Percentiles rank a stretch among this genome's conserved stretches.
These are phyloP conservation scores for Pipistrellus pipistrellus DNA, from an alignment of 2,797 vertebrate species.

Conservation along the genomic window DNA sequence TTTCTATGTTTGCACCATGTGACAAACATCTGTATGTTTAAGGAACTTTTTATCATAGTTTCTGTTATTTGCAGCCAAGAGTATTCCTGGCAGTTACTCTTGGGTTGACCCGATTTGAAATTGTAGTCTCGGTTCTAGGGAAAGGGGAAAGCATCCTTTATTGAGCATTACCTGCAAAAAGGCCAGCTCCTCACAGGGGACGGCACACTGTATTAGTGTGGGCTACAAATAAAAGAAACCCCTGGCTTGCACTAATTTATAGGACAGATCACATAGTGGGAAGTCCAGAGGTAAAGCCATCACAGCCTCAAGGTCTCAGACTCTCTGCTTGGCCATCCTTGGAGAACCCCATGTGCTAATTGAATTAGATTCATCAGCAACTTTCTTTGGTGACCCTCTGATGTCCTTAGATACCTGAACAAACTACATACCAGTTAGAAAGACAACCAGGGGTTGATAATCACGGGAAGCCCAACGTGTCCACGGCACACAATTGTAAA, in stretches of 20 bases:
- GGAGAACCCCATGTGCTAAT: neutral
- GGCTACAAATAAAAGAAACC: slow-evolving; percentile 37
- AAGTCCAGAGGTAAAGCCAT: neutral
- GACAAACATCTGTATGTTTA: slow-evolving; percentile 36
- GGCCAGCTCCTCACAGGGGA: neutral
- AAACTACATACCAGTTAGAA: neutral
- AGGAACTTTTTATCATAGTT: slow-evolving; percentile 45
- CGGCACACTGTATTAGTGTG: neutral
- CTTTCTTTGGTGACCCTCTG: neutral
- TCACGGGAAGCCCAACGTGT: neutral
- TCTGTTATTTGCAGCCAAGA: slow-evolving; percentile 55
- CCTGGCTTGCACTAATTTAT: neutral
- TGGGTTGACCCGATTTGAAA: slow-evolving; percentile 31
- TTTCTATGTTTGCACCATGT: neutral
- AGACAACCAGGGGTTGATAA: neutral
- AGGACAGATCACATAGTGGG: neutral
- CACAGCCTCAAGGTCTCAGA: neutral
- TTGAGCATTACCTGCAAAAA: neutral
- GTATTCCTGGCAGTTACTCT: slow-evolving; percentile 38
- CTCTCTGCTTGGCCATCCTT: neutral
- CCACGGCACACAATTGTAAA: neutral
- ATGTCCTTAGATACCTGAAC: neutral
- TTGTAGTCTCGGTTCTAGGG: neutral
- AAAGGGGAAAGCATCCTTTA: slow-evolving; percentile 1
- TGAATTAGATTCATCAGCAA: neutral